Base-by-base conservation (phyloP, 2,888 invertebrate species). In the Drosophila siamana region DNA sequence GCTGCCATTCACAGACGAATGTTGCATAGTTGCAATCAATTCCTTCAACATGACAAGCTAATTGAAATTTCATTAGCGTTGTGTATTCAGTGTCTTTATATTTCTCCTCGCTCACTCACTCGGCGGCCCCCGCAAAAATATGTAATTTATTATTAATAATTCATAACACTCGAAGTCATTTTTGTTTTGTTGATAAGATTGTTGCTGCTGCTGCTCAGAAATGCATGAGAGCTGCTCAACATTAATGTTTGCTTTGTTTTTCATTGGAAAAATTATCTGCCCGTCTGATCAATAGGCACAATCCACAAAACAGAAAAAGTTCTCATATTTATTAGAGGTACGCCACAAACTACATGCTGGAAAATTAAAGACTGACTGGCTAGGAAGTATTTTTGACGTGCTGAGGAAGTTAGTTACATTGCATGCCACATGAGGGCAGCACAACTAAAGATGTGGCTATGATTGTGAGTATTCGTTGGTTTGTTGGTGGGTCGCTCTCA, bases 131-230 rank as follows among this genome's bases (percentile, higher is more conserved):
- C 65, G 38, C 65, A 56, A 52, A 80, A 86, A 86, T 86, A 81
- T 86, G 88, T 90, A 84, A 88, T 86, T 89, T 88, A 90, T 89
- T 89, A 89, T 86, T 90, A 90, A 89, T 90, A 88, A 89, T 89
- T 89, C 90, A 85, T 70, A 83, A 41, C 87, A 89, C 87, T 86
- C 65, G 57, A 79, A 80, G 61, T 46, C 54, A 65, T 40, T 64
- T 56, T 40, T 47, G 30, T 47, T 63, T 28, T 9, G 7, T 44
- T 55, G 87, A 85, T 83, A 84, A 86, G 73, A 71, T 77, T 74
- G 47, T 36, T 66, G 56, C 61, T 50, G 56, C 61, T 50, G 56
- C 66, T 73, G 55, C 43, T 62, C 40, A 69, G 15, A 63, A 75
- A 75, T 75, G 60, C 52, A 68, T 5, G 33, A 60, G 65, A 70